phyloP scores from a whole-genome alignment of 2,888 invertebrate species.

The Drosophila cyrtoloma region DNA sequence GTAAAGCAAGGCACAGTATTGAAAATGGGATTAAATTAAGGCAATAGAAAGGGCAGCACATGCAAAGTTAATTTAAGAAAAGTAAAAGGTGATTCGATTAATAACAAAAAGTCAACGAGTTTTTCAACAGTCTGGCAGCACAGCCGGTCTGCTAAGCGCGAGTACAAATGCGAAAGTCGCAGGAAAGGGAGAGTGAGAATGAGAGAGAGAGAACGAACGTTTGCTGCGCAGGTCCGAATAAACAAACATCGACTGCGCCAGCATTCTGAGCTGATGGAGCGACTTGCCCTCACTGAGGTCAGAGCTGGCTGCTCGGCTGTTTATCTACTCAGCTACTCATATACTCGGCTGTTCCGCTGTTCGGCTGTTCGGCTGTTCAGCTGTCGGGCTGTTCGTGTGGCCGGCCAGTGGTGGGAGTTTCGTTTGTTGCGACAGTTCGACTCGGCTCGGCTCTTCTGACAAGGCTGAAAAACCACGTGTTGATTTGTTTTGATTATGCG shows the following conservation, averaged over 20 bases:
- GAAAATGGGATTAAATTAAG: neutral
- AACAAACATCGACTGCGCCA: constrained; percentile 39
- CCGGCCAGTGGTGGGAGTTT: neutral
- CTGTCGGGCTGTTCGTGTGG: neutral
- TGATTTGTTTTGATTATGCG: constrained; percentile 85
- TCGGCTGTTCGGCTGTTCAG: neutral
- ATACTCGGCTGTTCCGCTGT: neutral
- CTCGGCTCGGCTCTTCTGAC: constrained; percentile 38
- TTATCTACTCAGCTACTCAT: neutral
- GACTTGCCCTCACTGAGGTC: constrained; percentile 36
- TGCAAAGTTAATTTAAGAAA: neutral
- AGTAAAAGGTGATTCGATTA: neutral
- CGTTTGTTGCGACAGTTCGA: constrained; percentile 9
- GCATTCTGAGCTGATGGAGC: constrained; percentile 29
- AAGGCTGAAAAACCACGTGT: constrained; percentile 83
- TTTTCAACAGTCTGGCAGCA: constrained; percentile 22
- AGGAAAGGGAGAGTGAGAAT: neutral
- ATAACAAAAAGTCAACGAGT: neutral
- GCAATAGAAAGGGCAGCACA: neutral
- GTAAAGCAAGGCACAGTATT: neutral
- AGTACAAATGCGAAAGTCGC: neutral
- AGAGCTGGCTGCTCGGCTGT: constrained; percentile 14
- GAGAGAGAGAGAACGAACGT: neutral
- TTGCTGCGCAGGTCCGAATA: constrained; percentile 37
- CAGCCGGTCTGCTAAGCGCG: constrained; percentile 3